phyloP scores from a whole-genome alignment of 2,888 invertebrate genomes.

The Spatulosminthurus flaviceps region DNA sequence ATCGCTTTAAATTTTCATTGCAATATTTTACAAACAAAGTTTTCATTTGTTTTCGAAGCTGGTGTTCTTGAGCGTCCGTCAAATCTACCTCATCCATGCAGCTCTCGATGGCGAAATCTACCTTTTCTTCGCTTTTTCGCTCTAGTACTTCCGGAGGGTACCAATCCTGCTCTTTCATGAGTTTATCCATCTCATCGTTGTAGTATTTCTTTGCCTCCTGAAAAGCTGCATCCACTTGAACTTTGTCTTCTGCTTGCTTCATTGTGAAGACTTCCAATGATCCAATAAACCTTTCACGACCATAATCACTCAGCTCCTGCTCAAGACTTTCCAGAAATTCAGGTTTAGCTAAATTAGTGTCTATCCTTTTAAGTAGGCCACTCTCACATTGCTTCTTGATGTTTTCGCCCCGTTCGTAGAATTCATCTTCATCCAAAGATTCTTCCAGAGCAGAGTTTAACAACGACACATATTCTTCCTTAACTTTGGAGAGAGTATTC shows the following conservation, averaged over 20 bases:
- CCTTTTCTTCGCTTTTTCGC: neutral
- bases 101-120: neutral
- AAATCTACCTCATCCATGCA: slow-evolving; percentile 17
- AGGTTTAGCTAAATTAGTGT: neutral
- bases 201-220: neutral
- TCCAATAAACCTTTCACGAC: no score
- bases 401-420: neutral
- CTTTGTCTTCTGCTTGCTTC: slow-evolving; percentile 21
- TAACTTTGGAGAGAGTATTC: neutral
- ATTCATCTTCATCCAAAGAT: neutral
- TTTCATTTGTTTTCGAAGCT: slow-evolving; percentile 27
- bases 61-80: slow-evolving; percentile 22
- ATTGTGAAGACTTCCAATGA: slow-evolving; percentile 1
- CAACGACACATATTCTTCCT: neutral
- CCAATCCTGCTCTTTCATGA: neutral
- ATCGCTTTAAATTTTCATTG: slow-evolving; percentile 5
- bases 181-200: slow-evolving; percentile 20
- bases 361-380: neutral
- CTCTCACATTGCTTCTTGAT: neutral
- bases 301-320: neutral
- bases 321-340: neutral
- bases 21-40: slow-evolving; percentile 17
- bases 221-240: neutral
- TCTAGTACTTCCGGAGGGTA: neutral
- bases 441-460: neutral